A percentile compares a stretch with the other conserved stretches of the same genome.
Evolutionary conservation across 1,140 invertebrate genomes (phyloP).

Genomic region (Lasioglossum baleicum): DNA sequence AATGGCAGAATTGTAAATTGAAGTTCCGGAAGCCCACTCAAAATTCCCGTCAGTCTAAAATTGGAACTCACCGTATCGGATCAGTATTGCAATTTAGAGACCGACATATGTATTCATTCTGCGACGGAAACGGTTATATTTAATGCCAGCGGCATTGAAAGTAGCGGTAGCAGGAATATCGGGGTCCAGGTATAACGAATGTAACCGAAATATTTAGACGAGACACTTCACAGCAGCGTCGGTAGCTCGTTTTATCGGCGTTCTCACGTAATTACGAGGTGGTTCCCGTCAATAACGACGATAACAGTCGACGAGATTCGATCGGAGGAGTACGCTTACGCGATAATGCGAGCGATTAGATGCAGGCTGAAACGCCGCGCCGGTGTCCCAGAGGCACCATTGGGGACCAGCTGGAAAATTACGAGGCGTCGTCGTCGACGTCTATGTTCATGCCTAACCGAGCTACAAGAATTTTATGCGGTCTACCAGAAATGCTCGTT

Average conservation of each 20-base stretch:
- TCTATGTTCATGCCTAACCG: not conserved
- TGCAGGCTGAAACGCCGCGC: not conserved
- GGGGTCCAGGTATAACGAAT: no score
- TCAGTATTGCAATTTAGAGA: no score
- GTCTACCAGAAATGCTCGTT: no score
- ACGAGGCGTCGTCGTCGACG: not conserved
- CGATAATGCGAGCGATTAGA: slow-evolving; percentile 38
- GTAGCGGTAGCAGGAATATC: no score
- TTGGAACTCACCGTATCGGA: no score
- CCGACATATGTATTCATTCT: no score
- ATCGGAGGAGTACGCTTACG: slow-evolving; percentile 27
- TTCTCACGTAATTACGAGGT: slow-evolving; percentile 27
- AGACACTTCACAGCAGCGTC: not conserved
- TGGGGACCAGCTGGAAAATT: slow-evolving; percentile 15
- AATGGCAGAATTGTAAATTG: no score
- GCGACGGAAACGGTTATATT: no score
- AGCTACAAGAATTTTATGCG: no score
- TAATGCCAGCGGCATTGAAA: no score
- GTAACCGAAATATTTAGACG: slow-evolving; percentile 18
- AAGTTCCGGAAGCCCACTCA: no score
- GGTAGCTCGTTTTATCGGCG: slow-evolving; percentile 13
- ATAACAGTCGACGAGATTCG: slow-evolving; percentile 40
- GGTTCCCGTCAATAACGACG: slow-evolving; percentile 36
- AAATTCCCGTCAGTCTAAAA: no score
- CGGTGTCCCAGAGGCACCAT: not conserved